Conservation (phyloP, 2,113 vertebrate genomes). For the Caracal caracal region DNA sequence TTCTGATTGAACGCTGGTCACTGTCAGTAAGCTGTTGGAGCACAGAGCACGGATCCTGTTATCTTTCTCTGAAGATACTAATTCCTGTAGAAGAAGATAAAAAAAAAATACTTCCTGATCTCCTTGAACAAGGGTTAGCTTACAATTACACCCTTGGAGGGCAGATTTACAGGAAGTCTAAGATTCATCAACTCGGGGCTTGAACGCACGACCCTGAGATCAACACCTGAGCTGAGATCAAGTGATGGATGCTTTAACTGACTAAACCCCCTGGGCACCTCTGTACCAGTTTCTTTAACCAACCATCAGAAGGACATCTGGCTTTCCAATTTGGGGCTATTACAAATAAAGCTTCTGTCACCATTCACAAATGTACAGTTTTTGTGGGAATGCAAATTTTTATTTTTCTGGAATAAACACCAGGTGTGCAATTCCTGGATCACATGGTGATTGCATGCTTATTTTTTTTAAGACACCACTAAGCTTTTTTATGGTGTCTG, state of each 20-base stretch:
- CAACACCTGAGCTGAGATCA: too few species aligned
- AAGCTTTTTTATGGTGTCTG: not conserved
- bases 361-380: not conserved
- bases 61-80: not conserved
- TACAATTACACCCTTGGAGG: not conserved
- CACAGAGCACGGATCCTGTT: not conserved
- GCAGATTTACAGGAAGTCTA: not conserved
- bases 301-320: not conserved
- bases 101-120: not conserved
- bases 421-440: not conserved
- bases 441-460: not conserved
- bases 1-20: not conserved
- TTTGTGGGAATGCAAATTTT: not conserved
- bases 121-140: not conserved
- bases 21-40: not conserved
- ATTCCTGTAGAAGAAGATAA: not conserved
- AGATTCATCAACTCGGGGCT: not conserved
- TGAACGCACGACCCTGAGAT: too few species aligned
- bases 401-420: conserved; percentile 14
- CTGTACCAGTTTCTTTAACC: not conserved
- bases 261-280: too few species aligned
- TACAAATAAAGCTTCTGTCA: not conserved
- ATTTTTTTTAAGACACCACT: not conserved
- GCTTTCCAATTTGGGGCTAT: not conserved
- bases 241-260: too few species aligned